These are phyloP conservation scores for Otocyon megalotis DNA, from an alignment of 2,113 vertebrate genomes.

Conservation along the genomic window DNA sequence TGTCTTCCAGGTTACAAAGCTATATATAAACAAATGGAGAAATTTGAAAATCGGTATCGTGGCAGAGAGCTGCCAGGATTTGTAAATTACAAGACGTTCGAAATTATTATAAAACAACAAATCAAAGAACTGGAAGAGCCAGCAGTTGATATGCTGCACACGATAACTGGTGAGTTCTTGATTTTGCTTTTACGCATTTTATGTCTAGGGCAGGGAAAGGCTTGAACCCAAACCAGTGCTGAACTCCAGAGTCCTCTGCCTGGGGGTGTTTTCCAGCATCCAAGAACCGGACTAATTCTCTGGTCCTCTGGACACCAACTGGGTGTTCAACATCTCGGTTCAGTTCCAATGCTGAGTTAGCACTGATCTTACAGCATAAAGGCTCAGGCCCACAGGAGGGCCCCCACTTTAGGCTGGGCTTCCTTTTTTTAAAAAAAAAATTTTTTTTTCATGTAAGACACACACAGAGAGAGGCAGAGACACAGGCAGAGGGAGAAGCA, in stretches of 20 bases:
- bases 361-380: neutral
- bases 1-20: conserved; percentile 81
- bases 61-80: conserved; percentile 93
- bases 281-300: neutral
- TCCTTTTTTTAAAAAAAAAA: no score
- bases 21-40: conserved; percentile 73
- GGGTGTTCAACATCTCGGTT: neutral
- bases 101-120: conserved; percentile 89
- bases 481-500: no score
- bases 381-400: accelerated
- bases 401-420: accelerated
- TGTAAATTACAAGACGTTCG: conserved; percentile 92
- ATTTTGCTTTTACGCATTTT: neutral
- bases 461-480: no score
- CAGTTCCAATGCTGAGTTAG: neutral
- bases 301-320: neutral
- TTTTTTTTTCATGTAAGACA: no score
- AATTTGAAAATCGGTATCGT: conserved; percentile 88
- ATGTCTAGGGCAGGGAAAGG: neutral
- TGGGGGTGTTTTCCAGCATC: neutral
- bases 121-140: conserved; percentile 89
- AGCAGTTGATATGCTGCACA: conserved; percentile 87
- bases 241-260: neutral
- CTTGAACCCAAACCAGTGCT: neutral
- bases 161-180: conserved; percentile 70